phyloP scores from a whole-genome alignment of 1,140 invertebrate genomes.

The Druon quercuslanigerum region DNA sequence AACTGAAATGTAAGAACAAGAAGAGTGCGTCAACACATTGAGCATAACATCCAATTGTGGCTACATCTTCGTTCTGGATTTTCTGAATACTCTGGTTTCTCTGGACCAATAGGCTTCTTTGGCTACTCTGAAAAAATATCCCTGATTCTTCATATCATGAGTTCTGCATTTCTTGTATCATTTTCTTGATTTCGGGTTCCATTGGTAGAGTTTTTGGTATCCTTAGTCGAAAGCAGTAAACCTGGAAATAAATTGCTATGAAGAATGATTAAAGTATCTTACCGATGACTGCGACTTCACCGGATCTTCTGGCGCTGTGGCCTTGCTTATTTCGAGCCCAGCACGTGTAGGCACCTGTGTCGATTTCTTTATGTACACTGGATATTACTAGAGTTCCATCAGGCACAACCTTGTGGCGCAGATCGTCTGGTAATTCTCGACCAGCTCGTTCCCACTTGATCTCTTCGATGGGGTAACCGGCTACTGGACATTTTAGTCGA shows the following conservation, averaged over 20 bases:
- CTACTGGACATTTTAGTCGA: conserved; percentile 88
- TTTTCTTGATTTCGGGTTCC: neutral
- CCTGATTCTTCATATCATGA: no score
- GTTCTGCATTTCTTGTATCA: neutral
- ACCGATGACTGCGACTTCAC: conserved; percentile 86
- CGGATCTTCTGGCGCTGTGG: conserved; percentile 82
- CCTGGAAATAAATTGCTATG: conserved; percentile 6
- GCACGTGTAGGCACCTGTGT: conserved; percentile 88
- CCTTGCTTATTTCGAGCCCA: conserved; percentile 85
- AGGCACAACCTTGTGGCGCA: conserved; percentile 85
- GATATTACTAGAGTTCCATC: conserved; percentile 85
- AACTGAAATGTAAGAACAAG: conserved; percentile 79
- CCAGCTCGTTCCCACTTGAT: conserved; percentile 88
- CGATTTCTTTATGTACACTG: conserved; percentile 84
- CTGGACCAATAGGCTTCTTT: neutral
- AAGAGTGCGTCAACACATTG: conserved; percentile 55
- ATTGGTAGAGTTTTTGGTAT: neutral
- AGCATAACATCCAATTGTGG: conserved; percentile 44
- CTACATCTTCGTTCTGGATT: conserved; percentile 42
- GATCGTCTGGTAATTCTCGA: conserved; percentile 86
- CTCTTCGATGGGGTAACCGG: conserved; percentile 88
- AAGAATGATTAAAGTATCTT: conserved; percentile 63
- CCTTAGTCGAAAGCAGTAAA: conserved; percentile 8
- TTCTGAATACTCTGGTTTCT: conserved; percentile 1
- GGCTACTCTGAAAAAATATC: no score